A percentile compares a stretch with the other conserved stretches of the same genome.
Conservation (phyloP, 2,888 invertebrate species). For the Icerya purchasi region DNA sequence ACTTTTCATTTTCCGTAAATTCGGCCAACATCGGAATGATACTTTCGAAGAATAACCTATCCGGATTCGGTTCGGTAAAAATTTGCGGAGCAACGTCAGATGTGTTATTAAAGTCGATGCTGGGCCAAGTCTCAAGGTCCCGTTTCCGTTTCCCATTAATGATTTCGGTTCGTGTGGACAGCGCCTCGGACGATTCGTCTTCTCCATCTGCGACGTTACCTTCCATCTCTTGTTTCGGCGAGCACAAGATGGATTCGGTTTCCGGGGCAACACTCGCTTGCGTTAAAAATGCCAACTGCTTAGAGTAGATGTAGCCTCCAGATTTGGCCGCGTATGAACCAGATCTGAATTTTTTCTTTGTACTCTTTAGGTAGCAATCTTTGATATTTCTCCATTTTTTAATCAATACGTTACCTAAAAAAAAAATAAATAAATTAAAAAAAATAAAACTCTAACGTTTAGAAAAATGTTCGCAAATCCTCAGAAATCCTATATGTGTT, state of each 20-base stretch:
- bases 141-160: conserved; percentile 1
- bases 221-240: background rate
- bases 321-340: background rate
- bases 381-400: too few species aligned
- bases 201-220: background rate
- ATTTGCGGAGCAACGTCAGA: background rate
- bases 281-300: conserved; percentile 1
- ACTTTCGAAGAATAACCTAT: conserved; percentile 8
- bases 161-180: background rate
- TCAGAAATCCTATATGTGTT: too few species aligned
- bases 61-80: conserved; percentile 5
- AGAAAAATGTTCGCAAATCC: too few species aligned
- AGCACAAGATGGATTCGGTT: conserved; percentile 2
- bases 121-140: background rate
- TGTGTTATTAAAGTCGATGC: conserved; percentile 1
- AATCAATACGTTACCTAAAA: too few species aligned
- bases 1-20: conserved; percentile 6
- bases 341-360: conserved; percentile 5
- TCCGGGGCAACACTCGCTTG: background rate
- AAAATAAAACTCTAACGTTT: too few species aligned
- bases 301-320: conserved; percentile 1
- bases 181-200: background rate
- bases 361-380: too few species aligned
- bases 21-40: background rate
- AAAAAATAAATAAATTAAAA: too few species aligned